Evolutionary conservation across 2,113 vertebrate species (phyloP).

Genomic region (Lamprologus sp.): DNA sequence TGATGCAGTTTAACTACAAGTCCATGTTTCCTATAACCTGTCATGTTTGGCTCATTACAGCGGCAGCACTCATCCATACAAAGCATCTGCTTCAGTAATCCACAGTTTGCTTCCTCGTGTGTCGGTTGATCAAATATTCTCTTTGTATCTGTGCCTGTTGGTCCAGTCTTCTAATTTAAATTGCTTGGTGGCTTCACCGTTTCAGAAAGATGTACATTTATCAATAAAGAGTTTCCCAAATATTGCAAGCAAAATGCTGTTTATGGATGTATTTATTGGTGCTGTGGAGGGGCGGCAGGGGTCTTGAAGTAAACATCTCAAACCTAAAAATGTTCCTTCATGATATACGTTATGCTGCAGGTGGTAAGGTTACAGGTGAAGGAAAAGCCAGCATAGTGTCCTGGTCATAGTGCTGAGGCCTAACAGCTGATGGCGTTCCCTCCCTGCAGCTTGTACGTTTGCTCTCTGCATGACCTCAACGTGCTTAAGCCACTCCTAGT

Average conservation of each 20-base stretch:
- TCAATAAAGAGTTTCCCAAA: constrained; percentile 46
- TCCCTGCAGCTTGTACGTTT: rapidly evolving
- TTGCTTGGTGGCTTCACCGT: neutral
- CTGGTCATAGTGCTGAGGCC: neutral
- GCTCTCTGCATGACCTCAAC: rapidly evolving
- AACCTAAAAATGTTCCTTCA: neutral
- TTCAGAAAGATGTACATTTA: constrained; percentile 35
- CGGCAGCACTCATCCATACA: neutral
- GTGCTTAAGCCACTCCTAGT: neutral
- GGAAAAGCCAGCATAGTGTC: rapidly evolving
- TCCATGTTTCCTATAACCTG: neutral
- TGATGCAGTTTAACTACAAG: neutral
- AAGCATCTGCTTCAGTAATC: neutral
- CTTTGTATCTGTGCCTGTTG: neutral
- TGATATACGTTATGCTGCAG: neutral
- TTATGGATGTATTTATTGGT: neutral
- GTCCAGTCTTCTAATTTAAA: neutral
- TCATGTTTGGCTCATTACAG: neutral
- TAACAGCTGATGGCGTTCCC: neutral
- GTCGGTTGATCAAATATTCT: neutral
- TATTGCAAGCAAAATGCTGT: neutral
- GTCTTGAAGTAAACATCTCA: neutral
- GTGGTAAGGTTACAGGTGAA: neutral
- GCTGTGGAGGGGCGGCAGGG: rapidly evolving
- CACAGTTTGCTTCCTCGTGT: neutral